These are phyloP conservation scores for Lucilia sericata DNA, from an alignment of 1,140 invertebrate genomes.

Conservation along the genomic window DNA sequence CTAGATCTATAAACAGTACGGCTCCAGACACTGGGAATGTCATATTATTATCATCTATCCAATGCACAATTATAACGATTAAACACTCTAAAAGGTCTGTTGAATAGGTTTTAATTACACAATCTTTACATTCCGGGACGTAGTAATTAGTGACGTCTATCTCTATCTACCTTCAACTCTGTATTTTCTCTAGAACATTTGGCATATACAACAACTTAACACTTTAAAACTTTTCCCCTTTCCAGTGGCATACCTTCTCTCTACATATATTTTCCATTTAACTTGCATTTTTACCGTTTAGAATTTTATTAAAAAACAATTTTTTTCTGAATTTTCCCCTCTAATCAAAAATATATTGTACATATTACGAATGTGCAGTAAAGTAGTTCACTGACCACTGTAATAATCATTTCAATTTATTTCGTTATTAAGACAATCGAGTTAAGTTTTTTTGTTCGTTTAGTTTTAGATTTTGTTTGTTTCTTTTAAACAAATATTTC, in stretches of 20 bases:
- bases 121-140: no score
- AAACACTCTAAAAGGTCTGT: no score
- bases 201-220: no score
- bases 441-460: not conserved
- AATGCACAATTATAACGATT: no score
- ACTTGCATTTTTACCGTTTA: conserved; percentile 44
- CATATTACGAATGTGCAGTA: conserved; percentile 11
- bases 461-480: not conserved
- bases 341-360: not conserved
- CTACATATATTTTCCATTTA: conserved; percentile 29
- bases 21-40: no score
- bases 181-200: no score
- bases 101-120: no score
- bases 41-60: no score
- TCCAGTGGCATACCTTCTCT: not conserved
- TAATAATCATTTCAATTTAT: not conserved
- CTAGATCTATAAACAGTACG: no score
- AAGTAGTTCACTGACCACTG: conserved; percentile 56
- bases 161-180: no score
- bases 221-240: not conserved
- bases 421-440: not conserved
- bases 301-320: conserved; percentile 29
- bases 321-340: not conserved
- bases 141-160: no score
- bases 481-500: conserved; percentile 34